A percentile compares a stretch with the other conserved stretches of the same genome.
Conservation (phyloP, 2,888 invertebrate genomes). For the Euplexia lucipara region DNA sequence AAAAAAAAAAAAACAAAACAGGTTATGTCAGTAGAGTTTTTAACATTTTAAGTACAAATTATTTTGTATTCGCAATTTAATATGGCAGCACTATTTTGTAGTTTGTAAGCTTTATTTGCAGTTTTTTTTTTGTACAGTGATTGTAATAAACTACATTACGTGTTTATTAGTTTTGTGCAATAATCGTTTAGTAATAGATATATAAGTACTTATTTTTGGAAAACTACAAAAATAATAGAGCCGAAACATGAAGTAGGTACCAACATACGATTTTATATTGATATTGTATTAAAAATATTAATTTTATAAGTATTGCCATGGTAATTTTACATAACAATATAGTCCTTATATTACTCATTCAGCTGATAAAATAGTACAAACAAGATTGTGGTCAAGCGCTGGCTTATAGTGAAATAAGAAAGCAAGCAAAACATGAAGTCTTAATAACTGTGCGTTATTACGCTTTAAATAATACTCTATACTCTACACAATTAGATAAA, state of each 20-base stretch:
- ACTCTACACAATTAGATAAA: no score
- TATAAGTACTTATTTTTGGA: slow-evolving; percentile 60
- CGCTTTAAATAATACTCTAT: not conserved
- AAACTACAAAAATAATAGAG: slow-evolving; percentile 36
- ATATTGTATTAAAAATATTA: slow-evolving; percentile 39
- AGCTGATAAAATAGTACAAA: slow-evolving; percentile 48
- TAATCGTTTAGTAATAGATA: slow-evolving; percentile 64
- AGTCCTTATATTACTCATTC: slow-evolving; percentile 7
- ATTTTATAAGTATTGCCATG: slow-evolving; percentile 43
- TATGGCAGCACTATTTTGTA: slow-evolving; percentile 51
- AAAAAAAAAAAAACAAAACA: slow-evolving; percentile 15
- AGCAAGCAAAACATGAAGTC: not conserved
- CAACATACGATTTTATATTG: slow-evolving; percentile 28
- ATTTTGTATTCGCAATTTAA: slow-evolving; percentile 26
- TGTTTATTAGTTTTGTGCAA: slow-evolving; percentile 71
- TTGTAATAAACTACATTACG: slow-evolving; percentile 57
- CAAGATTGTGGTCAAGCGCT: not conserved
- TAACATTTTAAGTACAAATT: slow-evolving; percentile 58
- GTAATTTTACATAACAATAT: slow-evolving; percentile 28
- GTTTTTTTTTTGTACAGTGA: slow-evolving; percentile 60
- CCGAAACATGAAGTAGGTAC: slow-evolving; percentile 21
- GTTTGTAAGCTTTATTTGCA: slow-evolving; percentile 47
- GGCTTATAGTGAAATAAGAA: no score
- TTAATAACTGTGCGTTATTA: slow-evolving; percentile 15
- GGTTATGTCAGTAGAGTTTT: slow-evolving; percentile 29